phyloP scores from a whole-genome alignment of 2,888 invertebrate genomes.

The Agrotis ipsilon region DNA sequence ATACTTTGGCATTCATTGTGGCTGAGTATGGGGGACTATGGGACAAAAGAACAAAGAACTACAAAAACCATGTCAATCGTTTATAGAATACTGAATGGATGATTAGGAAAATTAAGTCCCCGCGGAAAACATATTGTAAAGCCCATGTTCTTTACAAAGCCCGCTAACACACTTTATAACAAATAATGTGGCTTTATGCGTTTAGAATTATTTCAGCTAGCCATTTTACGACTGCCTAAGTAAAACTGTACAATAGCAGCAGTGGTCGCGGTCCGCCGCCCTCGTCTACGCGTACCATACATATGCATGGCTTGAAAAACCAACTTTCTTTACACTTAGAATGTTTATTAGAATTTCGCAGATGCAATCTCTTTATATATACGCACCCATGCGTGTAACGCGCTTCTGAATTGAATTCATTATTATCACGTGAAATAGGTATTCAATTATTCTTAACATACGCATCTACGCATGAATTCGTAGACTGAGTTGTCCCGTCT shows the following conservation, averaged over 20 bases:
- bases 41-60: constrained; percentile 40
- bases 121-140: constrained; percentile 12
- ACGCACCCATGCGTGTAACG: constrained; percentile 77
- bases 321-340: constrained; percentile 86
- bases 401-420: constrained; percentile 64
- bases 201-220: constrained; percentile 52
- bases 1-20: constrained; percentile 37
- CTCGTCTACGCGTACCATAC: constrained; percentile 77
- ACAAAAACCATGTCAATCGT: constrained; percentile 44
- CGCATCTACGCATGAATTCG: constrained; percentile 36
- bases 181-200: not conserved
- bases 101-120: constrained; percentile 33
- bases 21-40: constrained; percentile 9
- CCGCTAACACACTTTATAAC: constrained; percentile 16
- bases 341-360: constrained; percentile 82
- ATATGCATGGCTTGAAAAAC: constrained; percentile 86
- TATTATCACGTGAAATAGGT: constrained; percentile 59
- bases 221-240: constrained; percentile 55
- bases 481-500: not conserved
- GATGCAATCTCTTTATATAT: constrained; percentile 81
- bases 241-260: constrained; percentile 55
- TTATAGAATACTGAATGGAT: constrained; percentile 40
- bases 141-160: constrained; percentile 18
- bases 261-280: constrained; percentile 77
- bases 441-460: constrained; percentile 28